Conservation (phyloP, 1,140 invertebrate species). For the Euwallacea fornicatus region DNA sequence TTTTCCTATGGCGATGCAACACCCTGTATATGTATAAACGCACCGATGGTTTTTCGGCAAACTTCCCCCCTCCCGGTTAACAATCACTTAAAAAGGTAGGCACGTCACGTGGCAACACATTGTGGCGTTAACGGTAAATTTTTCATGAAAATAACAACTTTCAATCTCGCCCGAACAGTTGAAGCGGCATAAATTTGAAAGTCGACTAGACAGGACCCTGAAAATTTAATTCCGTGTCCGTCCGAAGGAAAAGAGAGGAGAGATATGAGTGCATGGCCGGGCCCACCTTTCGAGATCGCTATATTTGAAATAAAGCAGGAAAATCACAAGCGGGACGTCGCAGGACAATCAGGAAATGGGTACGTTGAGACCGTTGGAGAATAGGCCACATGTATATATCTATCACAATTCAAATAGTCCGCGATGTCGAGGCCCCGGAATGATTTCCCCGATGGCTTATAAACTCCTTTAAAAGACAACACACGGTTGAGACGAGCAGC, state of each 20-base stretch:
- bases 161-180: conserved; percentile 23
- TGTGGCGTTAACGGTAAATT: no score
- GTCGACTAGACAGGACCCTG: conserved; percentile 30
- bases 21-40: no score
- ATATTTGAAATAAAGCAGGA: conserved; percentile 39
- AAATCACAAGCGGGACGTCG: conserved; percentile 41
- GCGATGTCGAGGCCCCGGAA: conserved; percentile 39
- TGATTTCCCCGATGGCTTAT: conserved; percentile 46
- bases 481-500: conserved; percentile 35
- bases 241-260: conserved; percentile 27
- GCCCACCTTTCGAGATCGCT: conserved; percentile 24
- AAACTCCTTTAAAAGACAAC: conserved; percentile 44
- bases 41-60: no score
- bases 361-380: conserved; percentile 43
- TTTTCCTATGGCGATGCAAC: no score
- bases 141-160: not conserved
- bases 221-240: conserved; percentile 37
- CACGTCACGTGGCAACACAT: no score
- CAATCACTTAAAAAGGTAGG: no score
- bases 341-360: conserved; percentile 44
- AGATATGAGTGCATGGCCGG: conserved; percentile 33
- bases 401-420: conserved; percentile 46
- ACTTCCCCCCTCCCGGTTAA: no score
- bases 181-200: conserved; percentile 30
- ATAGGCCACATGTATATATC: conserved; percentile 45